These are phyloP conservation scores for Hyles euphorbiae DNA, from an alignment of 1,140 invertebrate genomes.

Conservation along the genomic window DNA sequence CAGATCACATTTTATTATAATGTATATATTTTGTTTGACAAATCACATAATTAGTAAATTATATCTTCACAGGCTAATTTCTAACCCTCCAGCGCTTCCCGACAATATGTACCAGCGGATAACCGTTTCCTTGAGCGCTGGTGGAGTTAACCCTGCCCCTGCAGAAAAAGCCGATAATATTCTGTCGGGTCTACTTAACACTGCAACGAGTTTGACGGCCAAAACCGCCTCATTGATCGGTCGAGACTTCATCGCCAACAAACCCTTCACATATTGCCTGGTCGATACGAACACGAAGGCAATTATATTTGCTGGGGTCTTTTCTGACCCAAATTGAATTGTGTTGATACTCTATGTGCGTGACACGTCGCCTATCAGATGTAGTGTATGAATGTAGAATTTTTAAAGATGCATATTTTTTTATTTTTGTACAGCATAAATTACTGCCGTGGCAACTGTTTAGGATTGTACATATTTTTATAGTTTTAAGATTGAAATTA, in stretches of 20 bases:
- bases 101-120: slow-evolving; percentile 3
- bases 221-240: slow-evolving; percentile 1
- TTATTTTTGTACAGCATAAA: too few relatives aligned
- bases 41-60: too few relatives aligned
- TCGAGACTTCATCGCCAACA: slow-evolving; percentile 13
- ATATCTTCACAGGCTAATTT: slow-evolving; percentile 12
- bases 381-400: too few relatives aligned
- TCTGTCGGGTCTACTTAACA: background rate
- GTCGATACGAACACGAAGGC: slow-evolving; percentile 8
- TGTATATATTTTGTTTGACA: too few relatives aligned
- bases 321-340: background rate
- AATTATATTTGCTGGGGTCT: slow-evolving; percentile 4
- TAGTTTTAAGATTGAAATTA: too few relatives aligned
- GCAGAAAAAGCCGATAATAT: background rate
- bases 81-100: slow-evolving; percentile 11
- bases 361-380: background rate
- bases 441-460: too few relatives aligned
- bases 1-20: too few relatives aligned
- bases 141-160: slow-evolving; percentile 3
- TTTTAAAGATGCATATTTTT: too few relatives aligned
- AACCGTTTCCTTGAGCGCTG: slow-evolving; percentile 2
- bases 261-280: slow-evolving; percentile 11
- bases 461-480: too few relatives aligned
- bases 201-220: slow-evolving; percentile 3
- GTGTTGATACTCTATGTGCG: too few relatives aligned